Conservation (phyloP, 2,888 invertebrate species). For the Scelioninae gen. 2 region DNA sequence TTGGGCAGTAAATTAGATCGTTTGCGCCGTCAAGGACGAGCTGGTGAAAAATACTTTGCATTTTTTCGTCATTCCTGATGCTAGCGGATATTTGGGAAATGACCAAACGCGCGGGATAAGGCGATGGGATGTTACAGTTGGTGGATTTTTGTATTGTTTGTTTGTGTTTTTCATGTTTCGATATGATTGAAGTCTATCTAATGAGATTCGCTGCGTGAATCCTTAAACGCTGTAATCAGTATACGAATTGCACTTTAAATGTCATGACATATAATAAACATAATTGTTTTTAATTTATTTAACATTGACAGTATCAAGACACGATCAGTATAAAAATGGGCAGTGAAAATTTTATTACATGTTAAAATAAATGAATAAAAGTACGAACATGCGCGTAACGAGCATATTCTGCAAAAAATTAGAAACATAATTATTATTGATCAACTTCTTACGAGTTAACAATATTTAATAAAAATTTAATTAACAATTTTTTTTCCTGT, state of each 20-base stretch:
- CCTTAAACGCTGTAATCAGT: conserved; percentile 22
- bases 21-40: conserved; percentile 4
- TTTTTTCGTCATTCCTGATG: too few species aligned
- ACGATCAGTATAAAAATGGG: conserved; percentile 7
- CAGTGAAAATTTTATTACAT: conserved; percentile 11
- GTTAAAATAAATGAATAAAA: conserved; percentile 20
- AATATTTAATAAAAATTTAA: too few species aligned
- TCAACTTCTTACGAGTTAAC: too few species aligned
- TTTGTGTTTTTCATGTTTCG: too few species aligned
- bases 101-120: too few species aligned
- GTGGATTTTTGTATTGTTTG: too few species aligned
- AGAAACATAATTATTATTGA: conserved; percentile 11
- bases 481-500: too few species aligned
- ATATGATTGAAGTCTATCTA: conserved; percentile 37
- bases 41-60: too few species aligned
- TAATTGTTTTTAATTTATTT: conserved; percentile 37
- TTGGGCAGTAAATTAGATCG: conserved; percentile 14
- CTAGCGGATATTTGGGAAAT: too few species aligned
- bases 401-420: too few species aligned
- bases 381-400: too few species aligned
- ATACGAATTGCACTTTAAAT: conserved; percentile 54
- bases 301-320: conserved; percentile 37
- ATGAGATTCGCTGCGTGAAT: conserved; percentile 18
- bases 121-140: too few species aligned
- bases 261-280: conserved; percentile 44